These are phyloP conservation scores for Pyrrhura leucotis DNA, from an alignment of 2,797 vertebrate species.

Conservation along the genomic window DNA sequence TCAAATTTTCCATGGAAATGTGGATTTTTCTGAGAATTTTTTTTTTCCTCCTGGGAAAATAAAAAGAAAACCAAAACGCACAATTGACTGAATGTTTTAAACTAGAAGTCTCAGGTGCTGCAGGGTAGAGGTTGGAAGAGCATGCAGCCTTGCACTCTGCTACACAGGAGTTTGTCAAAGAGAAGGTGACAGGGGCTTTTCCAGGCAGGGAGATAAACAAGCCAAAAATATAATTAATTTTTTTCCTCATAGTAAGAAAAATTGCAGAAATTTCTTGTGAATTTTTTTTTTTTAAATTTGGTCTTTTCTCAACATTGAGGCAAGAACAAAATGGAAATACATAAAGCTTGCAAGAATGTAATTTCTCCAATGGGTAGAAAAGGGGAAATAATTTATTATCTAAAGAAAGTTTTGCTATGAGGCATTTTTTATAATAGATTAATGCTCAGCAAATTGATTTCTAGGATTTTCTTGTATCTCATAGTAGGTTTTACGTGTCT, in stretches of 20 bases:
- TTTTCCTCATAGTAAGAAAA: not conserved
- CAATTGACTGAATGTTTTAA: not conserved
- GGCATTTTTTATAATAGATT: not conserved
- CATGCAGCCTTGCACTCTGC: not conserved
- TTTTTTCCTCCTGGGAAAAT: not conserved
- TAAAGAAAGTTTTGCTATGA: not conserved
- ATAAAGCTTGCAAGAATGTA: not conserved
- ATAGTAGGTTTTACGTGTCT: not conserved
- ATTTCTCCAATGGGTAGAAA: not conserved
- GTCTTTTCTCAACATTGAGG: not conserved
- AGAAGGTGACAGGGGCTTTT: not conserved
- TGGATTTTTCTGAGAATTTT: not conserved
- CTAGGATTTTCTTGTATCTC: not conserved
- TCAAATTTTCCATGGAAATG: not conserved
- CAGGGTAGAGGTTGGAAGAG: not conserved
- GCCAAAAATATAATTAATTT: not conserved
- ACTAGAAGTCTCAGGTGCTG: not conserved
- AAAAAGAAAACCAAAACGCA: not conserved
- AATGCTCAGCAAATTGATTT: not conserved
- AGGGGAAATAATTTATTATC: not conserved
- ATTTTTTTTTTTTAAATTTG: not conserved
- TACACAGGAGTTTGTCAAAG: not conserved
- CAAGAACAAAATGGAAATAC: not conserved
- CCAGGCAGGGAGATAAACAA: not conserved
- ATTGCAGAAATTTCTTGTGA: not conserved